These are phyloP conservation scores for Epirrhoe alternata DNA, from an alignment of 2,888 invertebrate species.

Conservation along the genomic window DNA sequence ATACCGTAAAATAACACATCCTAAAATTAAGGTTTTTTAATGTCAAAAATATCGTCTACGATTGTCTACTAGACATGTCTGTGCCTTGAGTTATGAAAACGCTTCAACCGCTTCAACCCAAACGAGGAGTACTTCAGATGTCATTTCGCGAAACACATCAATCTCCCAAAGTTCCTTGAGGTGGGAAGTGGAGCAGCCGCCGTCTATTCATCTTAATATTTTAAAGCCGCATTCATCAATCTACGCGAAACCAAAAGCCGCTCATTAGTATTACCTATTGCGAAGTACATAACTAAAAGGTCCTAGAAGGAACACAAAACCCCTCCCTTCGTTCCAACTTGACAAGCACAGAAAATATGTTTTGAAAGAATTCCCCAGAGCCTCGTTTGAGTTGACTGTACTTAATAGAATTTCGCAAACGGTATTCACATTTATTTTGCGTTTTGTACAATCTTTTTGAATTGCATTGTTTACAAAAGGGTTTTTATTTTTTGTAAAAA, in stretches of 20 bases:
- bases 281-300: background rate
- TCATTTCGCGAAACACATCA: conserved; percentile 66
- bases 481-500: background rate
- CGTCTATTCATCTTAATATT: conserved; percentile 59
- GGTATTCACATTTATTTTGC: conserved; percentile 8
- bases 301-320: background rate
- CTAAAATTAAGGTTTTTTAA: too few relatives aligned
- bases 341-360: background rate
- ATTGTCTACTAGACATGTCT: background rate
- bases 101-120: background rate
- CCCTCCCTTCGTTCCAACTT: background rate
- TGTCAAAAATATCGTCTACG: background rate
- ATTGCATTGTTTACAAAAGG: conserved; percentile 9
- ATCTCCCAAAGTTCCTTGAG: conserved; percentile 57
- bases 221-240: conserved; percentile 60
- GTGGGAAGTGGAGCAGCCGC: conserved; percentile 39
- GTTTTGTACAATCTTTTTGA: conserved; percentile 4
- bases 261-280: conserved; percentile 42
- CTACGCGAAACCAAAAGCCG: conserved; percentile 45
- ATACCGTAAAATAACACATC: too few relatives aligned
- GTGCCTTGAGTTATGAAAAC: background rate
- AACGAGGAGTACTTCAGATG: conserved; percentile 49
- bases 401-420: conserved; percentile 30
- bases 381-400: conserved; percentile 13
- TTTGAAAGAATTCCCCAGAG: background rate